These are phyloP conservation scores for Ancistrus triradiatus DNA, from an alignment of 2,113 vertebrate genomes.

Conservation along the genomic window DNA sequence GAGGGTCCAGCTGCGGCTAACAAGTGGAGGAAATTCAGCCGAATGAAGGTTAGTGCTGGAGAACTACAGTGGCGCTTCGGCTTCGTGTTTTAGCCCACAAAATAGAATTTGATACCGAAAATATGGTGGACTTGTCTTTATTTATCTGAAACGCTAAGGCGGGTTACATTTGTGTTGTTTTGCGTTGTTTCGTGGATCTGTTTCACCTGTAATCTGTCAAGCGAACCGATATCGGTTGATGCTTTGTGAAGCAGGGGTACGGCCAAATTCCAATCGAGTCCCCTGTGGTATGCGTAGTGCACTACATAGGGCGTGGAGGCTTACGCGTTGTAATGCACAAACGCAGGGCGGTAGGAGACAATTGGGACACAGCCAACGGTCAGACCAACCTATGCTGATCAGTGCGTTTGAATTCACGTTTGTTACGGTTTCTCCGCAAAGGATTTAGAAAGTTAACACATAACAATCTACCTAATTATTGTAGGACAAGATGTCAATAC, in stretches of 20 bases:
- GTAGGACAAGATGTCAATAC: no score
- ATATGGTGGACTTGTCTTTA: no score
- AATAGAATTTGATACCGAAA: neutral
- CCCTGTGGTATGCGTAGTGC: neutral
- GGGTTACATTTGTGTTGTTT: no score
- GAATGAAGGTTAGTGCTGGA: constrained; percentile 63
- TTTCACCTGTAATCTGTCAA: neutral
- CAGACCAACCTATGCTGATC: no score
- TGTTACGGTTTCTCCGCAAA: no score
- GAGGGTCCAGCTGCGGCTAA: constrained; percentile 55
- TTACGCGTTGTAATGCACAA: neutral
- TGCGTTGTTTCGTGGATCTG: neutral
- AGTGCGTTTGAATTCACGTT: no score
- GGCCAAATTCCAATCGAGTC: neutral
- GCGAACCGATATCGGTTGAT: neutral
- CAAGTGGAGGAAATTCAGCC: constrained; percentile 65
- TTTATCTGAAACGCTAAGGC: neutral
- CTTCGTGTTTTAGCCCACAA: neutral
- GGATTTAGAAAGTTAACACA: no score
- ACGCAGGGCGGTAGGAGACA: neutral
- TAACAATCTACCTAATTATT: no score
- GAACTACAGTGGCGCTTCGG: neutral
- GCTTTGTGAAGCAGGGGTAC: neutral
- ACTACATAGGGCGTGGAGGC: neutral
- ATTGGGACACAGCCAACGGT: no score